Conservation (phyloP, 1,140 invertebrate species). For the Mya arenaria region DNA sequence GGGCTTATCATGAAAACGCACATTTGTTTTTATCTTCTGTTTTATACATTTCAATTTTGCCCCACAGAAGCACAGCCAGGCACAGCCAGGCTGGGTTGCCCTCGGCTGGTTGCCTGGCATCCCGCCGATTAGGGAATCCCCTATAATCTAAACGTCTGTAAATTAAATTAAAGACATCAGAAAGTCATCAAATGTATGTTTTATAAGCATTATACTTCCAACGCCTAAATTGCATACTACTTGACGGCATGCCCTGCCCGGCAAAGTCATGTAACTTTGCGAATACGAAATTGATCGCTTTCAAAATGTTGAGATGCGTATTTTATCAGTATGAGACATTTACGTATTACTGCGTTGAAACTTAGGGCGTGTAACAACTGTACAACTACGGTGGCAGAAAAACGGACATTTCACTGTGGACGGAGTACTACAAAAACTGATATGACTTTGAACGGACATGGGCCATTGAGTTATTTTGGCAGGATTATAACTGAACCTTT, state of each 20-base stretch:
- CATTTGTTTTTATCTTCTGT: neutral
- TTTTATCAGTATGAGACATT: neutral
- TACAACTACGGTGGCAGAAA: neutral
- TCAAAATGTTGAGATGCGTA: neutral
- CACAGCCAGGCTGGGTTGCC: neutral
- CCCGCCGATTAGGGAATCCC: constrained; percentile 14
- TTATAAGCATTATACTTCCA: constrained; percentile 7
- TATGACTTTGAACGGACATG: neutral
- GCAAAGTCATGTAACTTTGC: constrained; percentile 12
- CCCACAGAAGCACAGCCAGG: neutral
- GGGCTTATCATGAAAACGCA: neutral
- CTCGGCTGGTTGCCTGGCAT: neutral
- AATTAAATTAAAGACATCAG: neutral
- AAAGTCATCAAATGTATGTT: neutral
- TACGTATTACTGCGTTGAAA: neutral
- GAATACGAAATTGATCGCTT: constrained; percentile 10
- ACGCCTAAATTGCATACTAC: neutral
- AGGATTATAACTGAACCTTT: neutral
- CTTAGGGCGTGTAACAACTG: neutral
- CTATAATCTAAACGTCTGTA: too few species aligned
- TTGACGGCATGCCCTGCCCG: neutral
- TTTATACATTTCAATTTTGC: neutral
- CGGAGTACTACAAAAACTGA: neutral
- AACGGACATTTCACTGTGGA: neutral
- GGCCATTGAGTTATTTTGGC: neutral